Evolutionary conservation across 2,113 vertebrate species (phyloP).

Genomic region (Melanerpes aurifrons): DNA sequence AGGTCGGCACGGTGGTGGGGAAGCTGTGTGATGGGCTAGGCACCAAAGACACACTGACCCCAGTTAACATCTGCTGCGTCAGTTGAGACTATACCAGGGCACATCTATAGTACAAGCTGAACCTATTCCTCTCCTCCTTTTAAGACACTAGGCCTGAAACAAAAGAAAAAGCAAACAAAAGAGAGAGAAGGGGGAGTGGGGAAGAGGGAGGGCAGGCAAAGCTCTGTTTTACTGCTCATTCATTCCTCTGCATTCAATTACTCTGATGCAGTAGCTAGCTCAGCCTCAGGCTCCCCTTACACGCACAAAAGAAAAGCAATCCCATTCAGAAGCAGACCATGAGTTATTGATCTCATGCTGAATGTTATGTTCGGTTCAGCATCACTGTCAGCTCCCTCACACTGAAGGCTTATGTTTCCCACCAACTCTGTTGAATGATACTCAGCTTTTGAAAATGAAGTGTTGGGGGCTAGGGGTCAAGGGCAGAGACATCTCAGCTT

Average conservation of each 20-base stretch:
- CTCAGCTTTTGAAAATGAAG: conserved; percentile 44
- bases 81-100: neutral
- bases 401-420: conserved; percentile 53
- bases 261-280: conserved; percentile 45
- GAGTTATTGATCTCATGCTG: conserved; percentile 65
- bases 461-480: conserved; percentile 3
- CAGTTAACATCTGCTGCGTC: fast-evolving
- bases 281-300: conserved; percentile 57
- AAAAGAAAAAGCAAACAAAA: neutral
- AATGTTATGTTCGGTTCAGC: conserved; percentile 63
- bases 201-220: neutral
- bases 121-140: neutral
- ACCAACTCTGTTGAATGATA: conserved; percentile 57
- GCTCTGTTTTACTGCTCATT: conserved; percentile 28
- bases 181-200: neutral
- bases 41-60: neutral
- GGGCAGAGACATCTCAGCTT: conserved; percentile 54
- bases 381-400: conserved; percentile 49
- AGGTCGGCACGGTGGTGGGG: neutral
- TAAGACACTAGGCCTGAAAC: neutral
- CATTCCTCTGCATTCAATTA: conserved; percentile 43
- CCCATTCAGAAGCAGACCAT: conserved; percentile 66
- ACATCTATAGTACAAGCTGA: neutral
- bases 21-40: fast-evolving
- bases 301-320: conserved; percentile 67